A percentile compares a stretch with the other conserved stretches of the same genome.
Conservation (phyloP, 1,140 invertebrate species). For the Lamellibrachia luymesi region DNA sequence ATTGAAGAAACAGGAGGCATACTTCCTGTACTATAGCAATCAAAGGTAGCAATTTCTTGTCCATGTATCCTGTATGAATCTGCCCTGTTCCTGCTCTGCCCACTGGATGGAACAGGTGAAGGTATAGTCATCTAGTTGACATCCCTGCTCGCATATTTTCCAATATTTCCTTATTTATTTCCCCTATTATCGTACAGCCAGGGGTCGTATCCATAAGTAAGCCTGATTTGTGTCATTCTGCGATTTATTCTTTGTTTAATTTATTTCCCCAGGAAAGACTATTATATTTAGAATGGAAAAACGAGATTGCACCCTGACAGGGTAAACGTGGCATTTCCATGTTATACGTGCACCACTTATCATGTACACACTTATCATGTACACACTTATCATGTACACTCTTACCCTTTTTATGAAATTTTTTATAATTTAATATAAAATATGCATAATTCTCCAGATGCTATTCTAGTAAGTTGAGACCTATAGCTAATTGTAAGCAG, state of each 20-base stretch:
- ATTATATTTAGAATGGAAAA: not conserved
- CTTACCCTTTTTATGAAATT: not conserved
- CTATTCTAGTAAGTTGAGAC: too few relatives aligned
- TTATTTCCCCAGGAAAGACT: not conserved
- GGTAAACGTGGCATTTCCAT: not conserved
- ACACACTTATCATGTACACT: not conserved
- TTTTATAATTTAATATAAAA: too few relatives aligned
- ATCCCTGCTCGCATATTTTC: not conserved
- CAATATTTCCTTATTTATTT: not conserved
- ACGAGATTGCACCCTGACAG: not conserved
- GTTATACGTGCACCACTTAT: not conserved
- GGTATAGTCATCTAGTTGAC: constrained; percentile 4
- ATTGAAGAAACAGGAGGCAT: not conserved
- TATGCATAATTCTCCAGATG: too few relatives aligned
- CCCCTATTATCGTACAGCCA: not conserved
- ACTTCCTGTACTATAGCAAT: not conserved
- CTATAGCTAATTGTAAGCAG: too few relatives aligned
- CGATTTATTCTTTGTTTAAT: not conserved
- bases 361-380: not conserved
- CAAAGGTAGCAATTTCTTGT: not conserved
- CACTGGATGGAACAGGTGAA: not conserved
- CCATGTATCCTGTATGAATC: not conserved
- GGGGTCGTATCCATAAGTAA: too few relatives aligned
- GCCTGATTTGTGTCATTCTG: not conserved
- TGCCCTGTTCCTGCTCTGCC: not conserved